Evolutionary conservation across 2,113 vertebrate species (phyloP).

Genomic region (Phasianus colchicus): DNA sequence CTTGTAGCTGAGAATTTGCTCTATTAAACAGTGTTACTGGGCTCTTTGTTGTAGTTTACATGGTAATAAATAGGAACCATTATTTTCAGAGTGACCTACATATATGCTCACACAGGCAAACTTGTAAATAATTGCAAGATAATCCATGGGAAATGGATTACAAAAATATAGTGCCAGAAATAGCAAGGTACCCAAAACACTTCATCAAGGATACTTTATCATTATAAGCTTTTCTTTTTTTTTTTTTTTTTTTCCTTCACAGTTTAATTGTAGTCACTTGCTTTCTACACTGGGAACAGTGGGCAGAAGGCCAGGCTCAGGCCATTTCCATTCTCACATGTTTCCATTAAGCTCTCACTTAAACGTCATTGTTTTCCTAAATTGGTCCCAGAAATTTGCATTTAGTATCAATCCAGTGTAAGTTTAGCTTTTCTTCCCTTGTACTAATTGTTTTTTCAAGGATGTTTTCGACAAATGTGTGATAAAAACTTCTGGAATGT

Average conservation of each 20-base stretch:
- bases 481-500: conserved; percentile 5
- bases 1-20: too few relatives aligned
- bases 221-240: not conserved
- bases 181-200: not conserved
- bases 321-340: not conserved
- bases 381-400: not conserved
- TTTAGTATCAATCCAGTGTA: not conserved
- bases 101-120: too few relatives aligned
- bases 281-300: not conserved
- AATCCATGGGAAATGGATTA: not conserved
- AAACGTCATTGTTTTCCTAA: conserved; percentile 1
- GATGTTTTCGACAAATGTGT: not conserved
- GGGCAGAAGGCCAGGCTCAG: not conserved
- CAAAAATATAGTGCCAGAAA: not conserved
- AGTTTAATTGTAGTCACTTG: not conserved
- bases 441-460: not conserved
- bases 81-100: not conserved
- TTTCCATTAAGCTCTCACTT: not conserved
- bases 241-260: not conserved
- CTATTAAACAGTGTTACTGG: too few relatives aligned
- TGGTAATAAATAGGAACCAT: too few relatives aligned
- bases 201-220: not conserved
- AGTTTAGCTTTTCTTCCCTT: not conserved
- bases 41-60: too few relatives aligned
- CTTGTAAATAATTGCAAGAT: not conserved